Evolutionary conservation across 2,797 vertebrate species (phyloP), one percentile per base, ranked within the genome.

Genomic region (Zalophus californianus): DNA sequence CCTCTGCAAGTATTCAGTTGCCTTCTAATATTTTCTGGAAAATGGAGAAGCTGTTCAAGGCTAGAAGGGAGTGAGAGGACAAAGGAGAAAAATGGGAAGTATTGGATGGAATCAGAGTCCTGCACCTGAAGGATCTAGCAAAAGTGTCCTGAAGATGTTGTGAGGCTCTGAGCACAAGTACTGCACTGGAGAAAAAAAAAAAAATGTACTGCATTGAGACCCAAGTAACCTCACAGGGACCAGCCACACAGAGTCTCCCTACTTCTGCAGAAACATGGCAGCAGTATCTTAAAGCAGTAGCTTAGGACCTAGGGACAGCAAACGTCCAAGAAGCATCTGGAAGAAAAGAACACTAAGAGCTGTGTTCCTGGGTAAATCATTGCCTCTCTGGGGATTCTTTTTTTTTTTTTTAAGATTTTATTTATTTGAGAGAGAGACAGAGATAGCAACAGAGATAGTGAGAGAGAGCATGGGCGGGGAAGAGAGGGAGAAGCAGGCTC

Each of bases 221-320:
- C 29, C 18, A 27, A 3, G n/a, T 5, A 27, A 52, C 12, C 12
- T 44, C 32, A 20, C 14, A 15, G n/a, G 1, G 14, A 50, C 41
- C 9, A 78, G 83, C 14, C 85, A 48, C 29, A 66, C 50, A 41
- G 3, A 7, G 0, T 48, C 13, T n/a, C 38, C 21, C 14, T 20
- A 3, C 3, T 58, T 66, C 48, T 16, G 2, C 5, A 0, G 11
- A 58, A 75, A 41, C 20, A 27, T 0, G 4, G 56, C 11, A 60
- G 41, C 32, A 56, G 20, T 12, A n/a, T 56, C 68, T 62, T 70
- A n/a, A 73, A 66, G 70, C 16, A 70, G 15, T 3, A 11, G 56
- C 58, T 87, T 23, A 44, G 32, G 18, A 27, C n/a, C n/a, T 10
- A 35, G 41, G 20, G 32, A 3, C 3, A 72, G 12, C 13, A 56